A percentile compares a stretch with the other conserved stretches of the same genome.
These are phyloP conservation scores for Glossophaga mutica DNA, from an alignment of 2,797 vertebrate species.

Conservation along the genomic window DNA sequence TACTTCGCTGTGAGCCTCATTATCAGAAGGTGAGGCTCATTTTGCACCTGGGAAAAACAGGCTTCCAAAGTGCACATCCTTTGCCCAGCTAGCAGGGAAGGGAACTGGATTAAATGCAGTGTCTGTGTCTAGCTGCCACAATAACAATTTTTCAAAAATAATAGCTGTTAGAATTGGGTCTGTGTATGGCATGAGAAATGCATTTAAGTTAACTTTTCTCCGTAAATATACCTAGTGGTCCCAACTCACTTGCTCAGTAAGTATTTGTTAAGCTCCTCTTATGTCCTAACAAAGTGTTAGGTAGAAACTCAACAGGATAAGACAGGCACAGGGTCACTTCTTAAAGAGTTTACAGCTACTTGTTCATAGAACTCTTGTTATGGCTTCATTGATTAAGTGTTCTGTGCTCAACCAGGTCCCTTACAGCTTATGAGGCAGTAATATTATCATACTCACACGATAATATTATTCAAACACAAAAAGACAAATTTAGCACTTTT, in stretches of 20 bases:
- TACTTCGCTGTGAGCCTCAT: background rate
- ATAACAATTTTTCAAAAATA: background rate
- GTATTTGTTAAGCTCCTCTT: background rate
- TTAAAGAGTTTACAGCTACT: background rate
- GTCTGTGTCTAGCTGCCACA: background rate
- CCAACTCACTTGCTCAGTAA: background rate
- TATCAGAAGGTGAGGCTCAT: background rate
- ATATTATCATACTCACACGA: background rate
- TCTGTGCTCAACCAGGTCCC: background rate
- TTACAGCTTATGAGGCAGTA: background rate
- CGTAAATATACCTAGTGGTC: background rate
- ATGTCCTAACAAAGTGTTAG: background rate
- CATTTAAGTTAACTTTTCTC: background rate
- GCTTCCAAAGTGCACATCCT: background rate
- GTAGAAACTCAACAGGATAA: background rate
- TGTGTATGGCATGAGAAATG: background rate
- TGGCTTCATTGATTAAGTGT: background rate
- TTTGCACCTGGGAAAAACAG: background rate
- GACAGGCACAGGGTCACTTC: background rate
- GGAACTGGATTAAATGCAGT: background rate
- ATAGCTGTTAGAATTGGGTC: background rate
- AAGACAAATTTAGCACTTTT: background rate
- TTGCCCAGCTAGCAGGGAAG: background rate
- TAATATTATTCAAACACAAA: background rate
- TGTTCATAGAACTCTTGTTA: background rate